phyloP scores from a whole-genome alignment of 1,140 invertebrate genomes.

The Trichonephila clavata region DNA sequence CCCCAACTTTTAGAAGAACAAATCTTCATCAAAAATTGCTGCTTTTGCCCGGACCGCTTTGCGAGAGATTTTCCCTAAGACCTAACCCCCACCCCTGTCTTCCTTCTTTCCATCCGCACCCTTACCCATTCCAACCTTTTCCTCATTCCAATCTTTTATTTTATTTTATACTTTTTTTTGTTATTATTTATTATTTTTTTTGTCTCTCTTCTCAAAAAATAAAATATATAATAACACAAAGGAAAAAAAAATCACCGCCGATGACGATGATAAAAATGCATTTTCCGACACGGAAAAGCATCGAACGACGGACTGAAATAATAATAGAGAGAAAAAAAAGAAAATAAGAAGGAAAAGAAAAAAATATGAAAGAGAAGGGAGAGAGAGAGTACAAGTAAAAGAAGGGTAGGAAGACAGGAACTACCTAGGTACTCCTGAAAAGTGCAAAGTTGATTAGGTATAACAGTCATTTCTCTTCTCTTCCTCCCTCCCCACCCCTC shows the following conservation, averaged over 20 bases:
- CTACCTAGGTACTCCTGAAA: conserved; percentile 66
- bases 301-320: not conserved
- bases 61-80: conserved; percentile 62
- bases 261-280: conserved; percentile 71
- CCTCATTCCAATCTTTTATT: not conserved
- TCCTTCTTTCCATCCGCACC: not conserved
- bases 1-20: not conserved
- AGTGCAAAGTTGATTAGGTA: conserved; percentile 75
- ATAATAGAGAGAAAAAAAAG: not conserved
- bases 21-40: conserved; percentile 74
- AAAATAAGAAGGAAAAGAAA: not conserved
- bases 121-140: not conserved
- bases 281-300: conserved; percentile 61
- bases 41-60: conserved; percentile 72
- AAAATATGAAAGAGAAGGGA: not conserved
- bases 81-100: not conserved
- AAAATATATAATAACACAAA: not conserved
- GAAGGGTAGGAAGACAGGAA: not conserved
- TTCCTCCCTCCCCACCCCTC: not conserved
- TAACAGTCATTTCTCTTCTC: conserved; percentile 72
- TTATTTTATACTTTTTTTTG: not conserved
- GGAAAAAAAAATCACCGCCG: conserved; percentile 45
- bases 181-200: not conserved
- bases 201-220: not conserved
- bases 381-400: not conserved